Evolutionary conservation across 2,797 vertebrate species (phyloP).

Genomic region (Poliocrania exsul): DNA sequence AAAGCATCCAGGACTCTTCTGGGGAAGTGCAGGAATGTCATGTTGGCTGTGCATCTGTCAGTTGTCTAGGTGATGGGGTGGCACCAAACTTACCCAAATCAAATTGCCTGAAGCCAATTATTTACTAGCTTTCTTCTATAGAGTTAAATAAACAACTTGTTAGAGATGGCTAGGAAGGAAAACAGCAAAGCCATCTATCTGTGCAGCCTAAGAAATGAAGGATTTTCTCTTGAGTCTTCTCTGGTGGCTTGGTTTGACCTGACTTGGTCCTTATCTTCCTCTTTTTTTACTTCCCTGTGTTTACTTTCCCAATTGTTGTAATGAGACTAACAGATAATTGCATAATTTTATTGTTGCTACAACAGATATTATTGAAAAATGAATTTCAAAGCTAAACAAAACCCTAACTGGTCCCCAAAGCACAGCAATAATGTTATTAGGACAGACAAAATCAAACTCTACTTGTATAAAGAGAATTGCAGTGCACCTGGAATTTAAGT

Average conservation of each 20-base stretch:
- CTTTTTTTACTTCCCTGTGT: background rate
- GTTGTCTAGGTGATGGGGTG: background rate
- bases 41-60: background rate
- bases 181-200: background rate
- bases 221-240: background rate
- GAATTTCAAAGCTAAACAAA: background rate
- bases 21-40: background rate
- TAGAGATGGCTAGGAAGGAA: background rate
- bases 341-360: background rate
- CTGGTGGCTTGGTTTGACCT: background rate
- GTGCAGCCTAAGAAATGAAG: background rate
- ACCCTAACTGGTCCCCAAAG: background rate
- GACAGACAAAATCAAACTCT: background rate
- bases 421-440: background rate
- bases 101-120: background rate
- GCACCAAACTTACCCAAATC: background rate
- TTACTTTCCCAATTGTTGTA: background rate
- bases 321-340: background rate
- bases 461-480: background rate
- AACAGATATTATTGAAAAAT: background rate
- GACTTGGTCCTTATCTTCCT: background rate
- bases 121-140: background rate
- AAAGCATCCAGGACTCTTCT: background rate
- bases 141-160: background rate
- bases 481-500: background rate